Evolutionary conservation across 2,888 invertebrate species (phyloP).

Genomic region (Orchesella flavescens): DNA sequence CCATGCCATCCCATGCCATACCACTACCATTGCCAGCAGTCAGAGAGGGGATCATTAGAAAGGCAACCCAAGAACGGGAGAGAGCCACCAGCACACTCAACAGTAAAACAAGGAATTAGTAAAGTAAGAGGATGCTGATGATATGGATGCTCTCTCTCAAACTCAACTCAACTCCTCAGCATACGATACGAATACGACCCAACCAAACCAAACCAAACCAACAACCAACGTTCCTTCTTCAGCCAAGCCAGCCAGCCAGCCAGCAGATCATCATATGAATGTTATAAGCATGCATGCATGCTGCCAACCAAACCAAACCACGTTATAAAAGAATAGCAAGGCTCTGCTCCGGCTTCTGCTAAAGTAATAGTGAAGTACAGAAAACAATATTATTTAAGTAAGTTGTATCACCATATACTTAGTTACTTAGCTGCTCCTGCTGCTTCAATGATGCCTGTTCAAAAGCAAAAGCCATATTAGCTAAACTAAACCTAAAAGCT

Average conservation of each 20-base stretch:
- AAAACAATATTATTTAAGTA: conserved; percentile 47
- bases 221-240: too few relatives aligned
- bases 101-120: conserved; percentile 34
- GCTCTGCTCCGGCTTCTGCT: too few relatives aligned
- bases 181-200: too few relatives aligned
- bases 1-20: too few relatives aligned
- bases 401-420: conserved; percentile 24
- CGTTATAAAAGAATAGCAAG: not conserved
- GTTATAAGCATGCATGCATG: not conserved
- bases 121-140: conserved; percentile 35
- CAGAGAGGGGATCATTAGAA: conserved; percentile 64
- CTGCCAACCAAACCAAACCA: not conserved
- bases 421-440: conserved; percentile 25
- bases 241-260: too few relatives aligned
- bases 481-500: conserved; percentile 6
- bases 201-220: not conserved
- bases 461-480: conserved; percentile 21
- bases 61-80: conserved; percentile 44
- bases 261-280: too few relatives aligned
- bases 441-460: conserved; percentile 3
- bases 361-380: conserved; percentile 29
- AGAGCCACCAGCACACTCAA: conserved; percentile 34
- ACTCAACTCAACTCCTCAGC: too few relatives aligned
- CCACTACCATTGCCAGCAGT: too few relatives aligned
- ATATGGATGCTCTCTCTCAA: too few relatives aligned